These are phyloP conservation scores for Melanotaenia maccullochi DNA, from an alignment of 2,797 vertebrate genomes.

Conservation along the genomic window DNA sequence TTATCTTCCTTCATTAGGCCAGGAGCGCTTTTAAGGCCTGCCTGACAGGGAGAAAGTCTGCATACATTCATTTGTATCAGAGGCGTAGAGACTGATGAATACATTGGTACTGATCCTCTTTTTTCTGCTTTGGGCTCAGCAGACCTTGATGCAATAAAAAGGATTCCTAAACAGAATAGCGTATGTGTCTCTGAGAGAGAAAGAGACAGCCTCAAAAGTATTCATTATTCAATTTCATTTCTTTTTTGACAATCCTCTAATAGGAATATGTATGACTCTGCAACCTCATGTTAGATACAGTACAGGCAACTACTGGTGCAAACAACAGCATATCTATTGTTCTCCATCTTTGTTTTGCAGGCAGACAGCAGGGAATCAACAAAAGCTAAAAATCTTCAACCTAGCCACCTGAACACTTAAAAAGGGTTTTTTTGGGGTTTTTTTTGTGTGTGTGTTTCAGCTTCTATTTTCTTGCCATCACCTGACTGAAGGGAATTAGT, in stretches of 20 bases:
- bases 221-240: conserved; percentile 76
- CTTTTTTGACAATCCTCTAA: conserved; percentile 56
- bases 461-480: conserved; percentile 33
- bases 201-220: conserved; percentile 60
- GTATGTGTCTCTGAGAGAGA: conserved; percentile 59
- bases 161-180: conserved; percentile 70
- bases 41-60: conserved; percentile 49
- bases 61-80: conserved; percentile 60
- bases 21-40: conserved; percentile 47
- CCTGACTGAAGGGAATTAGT: conserved; percentile 58
- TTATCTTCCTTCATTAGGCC: conserved; percentile 65
- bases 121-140: conserved; percentile 49
- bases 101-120: conserved; percentile 61
- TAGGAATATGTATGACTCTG: conserved; percentile 72
- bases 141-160: conserved; percentile 66
- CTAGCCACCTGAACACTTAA: conserved; percentile 36
- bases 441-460: neutral
- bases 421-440: conserved; percentile 8
- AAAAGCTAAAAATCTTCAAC: conserved; percentile 40
- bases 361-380: conserved; percentile 39
- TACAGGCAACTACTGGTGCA: conserved; percentile 27
- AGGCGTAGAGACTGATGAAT: conserved; percentile 65
- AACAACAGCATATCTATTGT: conserved; percentile 57
- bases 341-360: conserved; percentile 51
- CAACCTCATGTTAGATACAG: conserved; percentile 34